phyloP scores from a whole-genome alignment of 1,140 invertebrate species.

The Ceratosolen fusciceps region DNA sequence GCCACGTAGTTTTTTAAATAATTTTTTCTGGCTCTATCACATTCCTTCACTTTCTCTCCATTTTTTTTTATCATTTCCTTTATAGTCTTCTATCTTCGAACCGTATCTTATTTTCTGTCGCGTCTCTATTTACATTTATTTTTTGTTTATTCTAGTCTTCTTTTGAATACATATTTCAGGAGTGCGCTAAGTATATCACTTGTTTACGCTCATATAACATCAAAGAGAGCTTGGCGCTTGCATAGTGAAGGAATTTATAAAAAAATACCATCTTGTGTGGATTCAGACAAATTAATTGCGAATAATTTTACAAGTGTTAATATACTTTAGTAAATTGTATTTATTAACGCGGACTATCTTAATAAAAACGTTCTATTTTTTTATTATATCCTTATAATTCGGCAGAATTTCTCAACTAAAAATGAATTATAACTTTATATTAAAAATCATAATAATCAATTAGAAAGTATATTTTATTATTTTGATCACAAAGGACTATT shows the following conservation, averaged over 20 bases:
- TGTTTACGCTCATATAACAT: constrained; percentile 69
- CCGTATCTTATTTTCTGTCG: constrained; percentile 4
- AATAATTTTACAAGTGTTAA: not conserved
- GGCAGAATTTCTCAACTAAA: no score
- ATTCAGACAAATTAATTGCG: constrained; percentile 34
- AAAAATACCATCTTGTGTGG: constrained; percentile 41
- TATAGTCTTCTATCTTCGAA: not conserved
- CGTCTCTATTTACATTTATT: constrained; percentile 38
- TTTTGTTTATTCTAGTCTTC: constrained; percentile 50
- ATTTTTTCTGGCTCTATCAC: not conserved
- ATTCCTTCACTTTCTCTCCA: not conserved
- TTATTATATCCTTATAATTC: no score
- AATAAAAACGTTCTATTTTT: no score
- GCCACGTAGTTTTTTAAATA: no score
- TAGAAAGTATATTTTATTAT: no score
- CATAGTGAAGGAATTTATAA: constrained; percentile 21
- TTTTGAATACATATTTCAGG: constrained; percentile 35
- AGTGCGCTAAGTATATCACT: constrained; percentile 59
- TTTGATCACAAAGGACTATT: no score
- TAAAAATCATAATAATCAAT: no score
- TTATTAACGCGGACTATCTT: not conserved
- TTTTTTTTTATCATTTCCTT: constrained; percentile 12
- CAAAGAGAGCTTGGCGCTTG: constrained; percentile 50
- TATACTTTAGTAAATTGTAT: constrained; percentile 7
- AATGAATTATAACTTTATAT: not conserved